phyloP scores from a whole-genome alignment of 1,140 invertebrate species.

The Thaumatotibia leucotreta region DNA sequence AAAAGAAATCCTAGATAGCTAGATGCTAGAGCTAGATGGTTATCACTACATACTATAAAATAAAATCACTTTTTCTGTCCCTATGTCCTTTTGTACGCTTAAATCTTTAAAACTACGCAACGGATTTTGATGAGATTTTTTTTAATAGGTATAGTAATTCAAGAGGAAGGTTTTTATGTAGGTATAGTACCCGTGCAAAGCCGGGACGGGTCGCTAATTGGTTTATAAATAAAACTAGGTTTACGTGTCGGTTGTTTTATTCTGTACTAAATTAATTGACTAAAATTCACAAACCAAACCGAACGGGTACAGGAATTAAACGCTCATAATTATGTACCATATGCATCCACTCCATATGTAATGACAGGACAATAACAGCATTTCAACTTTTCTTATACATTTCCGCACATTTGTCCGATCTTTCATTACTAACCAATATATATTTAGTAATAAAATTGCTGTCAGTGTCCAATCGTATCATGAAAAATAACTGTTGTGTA shows the following conservation, averaged over 20 bases:
- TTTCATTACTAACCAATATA: not conserved
- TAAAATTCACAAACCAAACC: conserved; percentile 26
- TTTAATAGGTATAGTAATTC: too few relatives aligned
- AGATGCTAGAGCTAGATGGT: too few relatives aligned
- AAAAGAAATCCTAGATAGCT: too few relatives aligned
- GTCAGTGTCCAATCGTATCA: not conserved
- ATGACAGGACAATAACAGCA: not conserved
- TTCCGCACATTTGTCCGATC: not conserved
- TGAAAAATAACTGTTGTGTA: not conserved
- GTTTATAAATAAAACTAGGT: conserved; percentile 20
- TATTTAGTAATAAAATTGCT: not conserved
- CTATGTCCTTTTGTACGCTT: too few relatives aligned
- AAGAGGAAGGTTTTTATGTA: too few relatives aligned
- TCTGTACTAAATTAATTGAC: conserved; percentile 47
- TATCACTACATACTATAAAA: too few relatives aligned
- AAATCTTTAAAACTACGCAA: too few relatives aligned
- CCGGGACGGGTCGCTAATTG: too few relatives aligned
- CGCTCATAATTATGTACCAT: not conserved
- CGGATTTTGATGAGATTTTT: too few relatives aligned
- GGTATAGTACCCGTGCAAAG: too few relatives aligned
- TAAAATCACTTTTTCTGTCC: too few relatives aligned
- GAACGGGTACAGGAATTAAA: conserved; percentile 3
- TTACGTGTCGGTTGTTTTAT: conserved; percentile 43
- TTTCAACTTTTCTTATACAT: not conserved
- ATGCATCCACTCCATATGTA: not conserved